phyloP scores from a whole-genome alignment of 2,888 invertebrate species.

The Tenthredo distinguenda region DNA sequence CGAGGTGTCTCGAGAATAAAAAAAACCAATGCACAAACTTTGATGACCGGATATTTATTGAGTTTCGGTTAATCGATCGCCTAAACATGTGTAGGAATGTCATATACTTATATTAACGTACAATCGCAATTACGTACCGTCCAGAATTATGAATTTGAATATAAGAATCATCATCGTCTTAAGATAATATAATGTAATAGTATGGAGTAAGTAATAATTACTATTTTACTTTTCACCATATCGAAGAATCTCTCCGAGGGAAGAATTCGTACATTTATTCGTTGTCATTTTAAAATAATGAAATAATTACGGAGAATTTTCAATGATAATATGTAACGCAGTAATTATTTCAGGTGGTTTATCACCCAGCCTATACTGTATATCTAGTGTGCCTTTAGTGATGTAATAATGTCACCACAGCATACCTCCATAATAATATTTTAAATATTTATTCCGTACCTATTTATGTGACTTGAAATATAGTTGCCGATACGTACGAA shows the following conservation, averaged over 20 bases:
- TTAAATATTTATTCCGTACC: not conserved
- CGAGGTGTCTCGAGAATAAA: not conserved
- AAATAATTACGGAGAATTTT: not conserved
- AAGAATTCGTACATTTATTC: not conserved
- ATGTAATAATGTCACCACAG: constrained; percentile 37
- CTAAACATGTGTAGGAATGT: not conserved
- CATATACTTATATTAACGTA: constrained; percentile 17
- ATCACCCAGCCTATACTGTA: not conserved
- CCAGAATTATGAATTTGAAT: not conserved
- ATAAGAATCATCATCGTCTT: not conserved
- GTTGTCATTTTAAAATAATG: not conserved
- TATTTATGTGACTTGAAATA: not conserved
- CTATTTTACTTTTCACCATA: not conserved
- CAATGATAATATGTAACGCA: no score
- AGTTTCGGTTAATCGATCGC: not conserved
- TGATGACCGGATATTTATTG: not conserved
- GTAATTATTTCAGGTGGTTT: not conserved
- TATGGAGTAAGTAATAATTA: not conserved
- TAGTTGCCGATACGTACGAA: not conserved
- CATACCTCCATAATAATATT: constrained; percentile 24
- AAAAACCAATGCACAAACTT: not conserved
- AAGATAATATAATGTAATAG: not conserved
- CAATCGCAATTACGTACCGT: constrained; percentile 40
- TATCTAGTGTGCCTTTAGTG: constrained; percentile 39
- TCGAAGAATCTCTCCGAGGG: not conserved